A percentile compares a stretch with the other conserved stretches of the same genome.
Conservation (phyloP, 2,797 vertebrate genomes). For the Pristis pectinata region DNA sequence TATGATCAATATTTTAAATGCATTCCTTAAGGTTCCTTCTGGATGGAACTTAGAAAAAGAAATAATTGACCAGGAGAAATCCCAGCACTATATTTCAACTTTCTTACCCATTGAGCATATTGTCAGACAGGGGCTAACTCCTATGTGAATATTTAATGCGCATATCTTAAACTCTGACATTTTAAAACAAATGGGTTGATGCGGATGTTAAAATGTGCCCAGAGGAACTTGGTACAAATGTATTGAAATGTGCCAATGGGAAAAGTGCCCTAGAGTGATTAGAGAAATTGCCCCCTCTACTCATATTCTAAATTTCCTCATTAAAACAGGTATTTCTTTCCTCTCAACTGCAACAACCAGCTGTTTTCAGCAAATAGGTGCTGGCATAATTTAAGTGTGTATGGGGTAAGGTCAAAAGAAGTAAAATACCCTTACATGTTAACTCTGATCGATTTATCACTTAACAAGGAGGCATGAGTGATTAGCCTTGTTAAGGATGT, state of each 20-base stretch:
- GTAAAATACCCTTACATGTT: not conserved
- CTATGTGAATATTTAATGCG: not conserved
- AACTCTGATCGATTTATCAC: slow-evolving; percentile 13
- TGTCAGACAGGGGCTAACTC: not conserved
- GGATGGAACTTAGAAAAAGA: not conserved
- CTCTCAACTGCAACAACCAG: not conserved
- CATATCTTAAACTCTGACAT: not conserved
- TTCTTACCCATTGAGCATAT: not conserved
- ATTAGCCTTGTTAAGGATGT: not conserved
- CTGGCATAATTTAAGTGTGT: not conserved
- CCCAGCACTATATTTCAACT: not conserved
- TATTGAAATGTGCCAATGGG: not conserved
- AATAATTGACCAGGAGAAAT: not conserved
- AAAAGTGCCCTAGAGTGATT: not conserved
- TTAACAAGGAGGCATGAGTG: not conserved
- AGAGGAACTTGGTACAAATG: not conserved
- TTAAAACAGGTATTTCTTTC: not conserved
- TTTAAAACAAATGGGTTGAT: not conserved
- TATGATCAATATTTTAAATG: not conserved
- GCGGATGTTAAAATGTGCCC: not conserved
- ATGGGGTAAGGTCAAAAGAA: too few relatives aligned
- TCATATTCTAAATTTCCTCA: not conserved
- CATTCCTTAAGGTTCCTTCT: not conserved
- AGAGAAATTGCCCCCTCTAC: not conserved
- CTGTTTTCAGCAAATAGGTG: not conserved